Evolutionary conservation across 2,888 invertebrate genomes (phyloP).

Genomic region (Amaurobius ferox): DNA sequence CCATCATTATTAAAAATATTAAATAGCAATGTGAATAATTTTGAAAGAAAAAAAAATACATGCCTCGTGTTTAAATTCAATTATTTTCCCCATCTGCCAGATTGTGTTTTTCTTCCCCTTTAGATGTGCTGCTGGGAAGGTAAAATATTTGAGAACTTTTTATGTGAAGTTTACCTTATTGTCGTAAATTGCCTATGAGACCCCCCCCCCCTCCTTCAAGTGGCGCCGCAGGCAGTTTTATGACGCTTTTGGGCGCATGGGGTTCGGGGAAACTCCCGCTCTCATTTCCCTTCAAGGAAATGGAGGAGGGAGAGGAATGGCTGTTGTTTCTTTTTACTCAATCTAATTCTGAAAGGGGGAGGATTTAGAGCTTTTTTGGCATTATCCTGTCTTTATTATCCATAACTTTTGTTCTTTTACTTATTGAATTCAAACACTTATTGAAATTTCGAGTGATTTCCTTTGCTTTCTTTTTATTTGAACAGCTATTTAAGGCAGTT

Average conservation of each 20-base stretch:
- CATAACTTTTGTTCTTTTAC: background rate
- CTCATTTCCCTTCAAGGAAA: background rate
- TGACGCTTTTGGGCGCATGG: background rate
- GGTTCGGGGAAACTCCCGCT: background rate
- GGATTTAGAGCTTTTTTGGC: background rate
- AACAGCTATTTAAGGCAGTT: background rate
- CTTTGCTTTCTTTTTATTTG: background rate
- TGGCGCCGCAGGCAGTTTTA: background rate
- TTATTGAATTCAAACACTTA: background rate
- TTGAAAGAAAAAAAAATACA: too few species aligned
- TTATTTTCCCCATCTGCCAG: too few species aligned
- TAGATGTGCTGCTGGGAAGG: background rate
- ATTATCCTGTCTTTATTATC: background rate
- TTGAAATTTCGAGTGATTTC: background rate
- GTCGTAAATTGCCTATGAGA: background rate
- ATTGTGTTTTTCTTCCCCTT: background rate
- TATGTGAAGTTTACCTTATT: background rate
- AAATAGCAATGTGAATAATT: too few species aligned
- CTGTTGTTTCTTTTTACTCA: constrained; percentile 1
- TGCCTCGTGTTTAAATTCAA: too few species aligned
- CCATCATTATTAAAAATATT: too few species aligned
- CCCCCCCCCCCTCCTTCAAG: background rate
- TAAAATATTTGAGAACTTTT: background rate
- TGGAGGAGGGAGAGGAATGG: background rate
- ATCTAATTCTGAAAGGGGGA: background rate